phyloP scores from a whole-genome alignment of 2,888 invertebrate genomes.

The Agonopterix subpropinquella region DNA sequence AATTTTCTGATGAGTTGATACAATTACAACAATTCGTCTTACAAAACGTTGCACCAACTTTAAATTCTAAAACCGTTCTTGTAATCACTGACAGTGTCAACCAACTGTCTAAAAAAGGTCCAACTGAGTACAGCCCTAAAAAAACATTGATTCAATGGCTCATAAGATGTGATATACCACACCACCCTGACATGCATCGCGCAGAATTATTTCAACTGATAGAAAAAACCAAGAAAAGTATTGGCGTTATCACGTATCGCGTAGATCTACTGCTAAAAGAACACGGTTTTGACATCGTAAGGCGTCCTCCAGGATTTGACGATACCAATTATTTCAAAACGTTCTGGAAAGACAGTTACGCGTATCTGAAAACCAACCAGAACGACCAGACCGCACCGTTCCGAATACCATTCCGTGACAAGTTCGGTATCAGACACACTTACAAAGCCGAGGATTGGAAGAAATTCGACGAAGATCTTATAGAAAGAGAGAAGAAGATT shows the following conservation, averaged over 20 bases:
- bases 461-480: not conserved
- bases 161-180: slow-evolving; percentile 9
- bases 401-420: no score
- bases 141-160: slow-evolving; percentile 15
- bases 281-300: slow-evolving; percentile 12
- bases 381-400: not conserved
- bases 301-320: slow-evolving; percentile 1
- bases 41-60: no score
- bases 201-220: slow-evolving; percentile 17
- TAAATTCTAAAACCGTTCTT: no score
- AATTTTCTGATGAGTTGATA: no score
- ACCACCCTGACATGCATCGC: slow-evolving; percentile 7
- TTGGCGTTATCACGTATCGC: not conserved
- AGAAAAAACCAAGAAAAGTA: slow-evolving; percentile 7
- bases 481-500: not conserved
- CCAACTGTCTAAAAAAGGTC: no score
- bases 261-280: not conserved
- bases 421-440: no score
- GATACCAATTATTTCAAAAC: not conserved
- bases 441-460: no score
- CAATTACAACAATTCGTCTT: no score
- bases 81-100: no score
- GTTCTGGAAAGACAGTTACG: not conserved
- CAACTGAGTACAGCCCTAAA: slow-evolving; percentile 9
- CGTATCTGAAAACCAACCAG: not conserved